Base-by-base conservation (phyloP, 2,113 vertebrate species). In the Nothobranchius kuhntae region DNA sequence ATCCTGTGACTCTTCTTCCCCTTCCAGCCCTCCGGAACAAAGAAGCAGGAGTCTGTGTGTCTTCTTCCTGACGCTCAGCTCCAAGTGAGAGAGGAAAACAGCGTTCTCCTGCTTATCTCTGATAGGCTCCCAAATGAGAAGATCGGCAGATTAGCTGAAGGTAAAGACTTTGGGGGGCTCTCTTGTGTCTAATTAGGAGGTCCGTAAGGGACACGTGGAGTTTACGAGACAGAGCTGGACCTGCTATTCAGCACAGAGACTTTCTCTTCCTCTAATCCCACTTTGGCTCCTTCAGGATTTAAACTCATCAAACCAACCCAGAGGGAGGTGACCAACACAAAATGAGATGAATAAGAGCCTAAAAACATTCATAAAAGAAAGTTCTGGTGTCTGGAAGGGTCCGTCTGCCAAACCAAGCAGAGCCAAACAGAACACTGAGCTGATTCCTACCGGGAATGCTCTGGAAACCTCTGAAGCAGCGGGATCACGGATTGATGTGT, bases 141-240 rank as follows among this genome's bases (percentile, higher is more conserved):
- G 53, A 59, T 47, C 48, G 68, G 55, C 71, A 75, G 71, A 78
- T 85, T 70, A 73, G 77, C 74, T 68, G 30, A 13, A 1, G 50
- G 73, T 61, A 21, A 57, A 61, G 53, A 74, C 56, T 77, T 68
- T 50, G 52, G 60, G 73, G 77, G 75, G 53, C 77, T 86, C 84
- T 83, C 86, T 24, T 54, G 81, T 81, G 86, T 77, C 83, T 75
- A 80, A 90, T 87, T 86, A 87, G 81, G 68, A 61, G 45, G 38
- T 54, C 51, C 11, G 5, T 76, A 77, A 73, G 65, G 73, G 61
- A 69, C 60, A 64, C 52, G 65, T 53, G 45, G 80, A 83, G 30
- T 30, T 3, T 30, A 3, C 3, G 30, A 30, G 30, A 4, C 2
- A 30, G 4, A 30, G 30, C 30, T 30, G 30, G 30, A 30, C 57